Evolutionary conservation across 2,113 vertebrate genomes (phyloP).

Genomic region (Falco punctatus): DNA sequence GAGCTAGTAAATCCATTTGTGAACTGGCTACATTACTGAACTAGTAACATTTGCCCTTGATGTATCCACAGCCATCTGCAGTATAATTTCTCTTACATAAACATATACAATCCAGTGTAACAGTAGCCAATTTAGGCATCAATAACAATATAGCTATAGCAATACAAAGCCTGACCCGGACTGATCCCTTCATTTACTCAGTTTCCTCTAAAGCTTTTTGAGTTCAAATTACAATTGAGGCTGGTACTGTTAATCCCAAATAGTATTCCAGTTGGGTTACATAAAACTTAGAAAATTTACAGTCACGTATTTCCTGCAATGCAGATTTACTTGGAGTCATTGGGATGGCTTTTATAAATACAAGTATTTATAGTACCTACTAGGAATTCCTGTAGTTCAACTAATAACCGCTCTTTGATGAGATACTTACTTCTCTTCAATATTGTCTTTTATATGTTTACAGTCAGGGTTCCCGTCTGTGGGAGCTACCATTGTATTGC

Average conservation of each 20-base stretch:
- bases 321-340: background rate
- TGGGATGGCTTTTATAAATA: background rate
- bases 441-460: slow-evolving; percentile 88
- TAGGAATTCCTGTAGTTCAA: background rate
- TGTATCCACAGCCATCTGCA: background rate
- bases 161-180: background rate
- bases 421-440: slow-evolving; percentile 88
- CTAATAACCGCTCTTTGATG: background rate
- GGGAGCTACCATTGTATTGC: slow-evolving; percentile 98
- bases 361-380: background rate
- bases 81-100: background rate
- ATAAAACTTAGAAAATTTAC: background rate
- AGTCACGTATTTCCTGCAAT: background rate
- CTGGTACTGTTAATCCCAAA: background rate
- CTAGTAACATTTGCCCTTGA: background rate
- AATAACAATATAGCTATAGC: background rate
- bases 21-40: background rate
- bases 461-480: slow-evolving; percentile 86
- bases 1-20: background rate
- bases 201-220: background rate
- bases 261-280: background rate
- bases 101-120: background rate
- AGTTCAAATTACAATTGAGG: background rate
- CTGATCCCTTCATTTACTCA: background rate
- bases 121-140: background rate